phyloP scores from a whole-genome alignment of 2,888 invertebrate species.

The Drosophila phalerata region DNA sequence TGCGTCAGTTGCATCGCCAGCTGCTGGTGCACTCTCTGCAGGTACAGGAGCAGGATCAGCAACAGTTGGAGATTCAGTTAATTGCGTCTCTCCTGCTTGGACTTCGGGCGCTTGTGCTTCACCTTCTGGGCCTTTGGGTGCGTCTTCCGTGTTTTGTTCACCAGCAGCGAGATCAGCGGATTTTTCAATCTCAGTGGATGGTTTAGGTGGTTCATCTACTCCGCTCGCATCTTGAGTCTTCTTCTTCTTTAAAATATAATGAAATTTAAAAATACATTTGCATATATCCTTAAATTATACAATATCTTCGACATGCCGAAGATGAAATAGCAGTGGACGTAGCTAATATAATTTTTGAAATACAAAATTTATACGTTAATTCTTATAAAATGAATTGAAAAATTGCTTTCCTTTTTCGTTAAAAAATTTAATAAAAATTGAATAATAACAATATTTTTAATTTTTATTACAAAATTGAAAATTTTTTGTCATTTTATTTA shows the following conservation, averaged over 20 bases:
- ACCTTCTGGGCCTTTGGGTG: neutral
- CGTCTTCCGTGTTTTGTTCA: constrained; percentile 14
- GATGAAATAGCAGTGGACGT: no score
- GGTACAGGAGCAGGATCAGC: neutral
- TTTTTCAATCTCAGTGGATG: constrained; percentile 1
- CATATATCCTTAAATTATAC: neutral
- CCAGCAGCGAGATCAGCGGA: constrained; percentile 9
- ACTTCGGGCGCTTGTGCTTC: constrained; percentile 16
- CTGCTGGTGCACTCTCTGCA: neutral
- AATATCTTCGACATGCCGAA: no score
- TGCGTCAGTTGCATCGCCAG: neutral
- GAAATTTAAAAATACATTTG: neutral
- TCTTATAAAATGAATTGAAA: no score
- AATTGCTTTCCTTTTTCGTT: no score
- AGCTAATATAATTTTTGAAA: no score
- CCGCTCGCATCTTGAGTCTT: constrained; percentile 3
- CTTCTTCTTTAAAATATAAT: constrained; percentile 15
- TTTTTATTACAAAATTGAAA: no score
- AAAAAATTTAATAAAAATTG: no score
- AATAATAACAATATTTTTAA: no score
- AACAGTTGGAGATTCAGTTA: neutral
- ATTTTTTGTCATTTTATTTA: no score
- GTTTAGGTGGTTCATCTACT: neutral
- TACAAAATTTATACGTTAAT: no score
- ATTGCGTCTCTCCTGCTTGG: constrained; percentile 9